phyloP scores from a whole-genome alignment of 23 tunicate species.

The Clavelina lepadiformis region DNA sequence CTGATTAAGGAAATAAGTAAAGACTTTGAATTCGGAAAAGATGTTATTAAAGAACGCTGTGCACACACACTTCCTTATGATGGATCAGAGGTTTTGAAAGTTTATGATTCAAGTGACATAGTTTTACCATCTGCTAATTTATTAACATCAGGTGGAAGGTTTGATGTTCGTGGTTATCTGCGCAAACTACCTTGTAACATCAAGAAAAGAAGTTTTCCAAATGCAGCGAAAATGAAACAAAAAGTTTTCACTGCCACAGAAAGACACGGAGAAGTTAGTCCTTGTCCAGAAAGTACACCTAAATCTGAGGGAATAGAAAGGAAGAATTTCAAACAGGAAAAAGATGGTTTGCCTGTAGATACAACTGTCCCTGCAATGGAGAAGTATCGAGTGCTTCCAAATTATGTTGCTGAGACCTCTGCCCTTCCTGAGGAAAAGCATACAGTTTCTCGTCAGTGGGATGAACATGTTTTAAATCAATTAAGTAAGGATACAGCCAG shows the following conservation, averaged over 20 bases:
- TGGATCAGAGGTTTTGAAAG: slow-evolving; percentile 19
- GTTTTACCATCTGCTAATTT: slow-evolving; percentile 9
- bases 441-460: slow-evolving; percentile 31
- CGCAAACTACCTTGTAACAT: slow-evolving; percentile 59
- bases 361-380: too few relatives aligned
- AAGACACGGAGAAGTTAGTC: slow-evolving; percentile 20
- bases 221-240: slow-evolving; percentile 27
- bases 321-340: too few relatives aligned
- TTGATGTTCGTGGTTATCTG: slow-evolving; percentile 50
- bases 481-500: slow-evolving; percentile 88
- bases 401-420: slow-evolving; percentile 19
- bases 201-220: slow-evolving; percentile 37
- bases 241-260: slow-evolving; percentile 34
- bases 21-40: slow-evolving; percentile 39
- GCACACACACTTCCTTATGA: slow-evolving; percentile 59
- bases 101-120: slow-evolving; percentile 47
- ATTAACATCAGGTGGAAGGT: slow-evolving; percentile 36
- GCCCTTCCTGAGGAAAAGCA: background rate
- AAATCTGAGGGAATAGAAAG: too few relatives aligned
- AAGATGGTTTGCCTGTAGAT: too few relatives aligned
- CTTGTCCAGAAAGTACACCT: background rate
- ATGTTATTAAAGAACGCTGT: slow-evolving; percentile 71
- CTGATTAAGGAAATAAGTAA: slow-evolving; percentile 51
- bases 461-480: slow-evolving; percentile 45
- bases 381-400: too few relatives aligned